These are phyloP conservation scores for Limanda limanda DNA, from an alignment of 2,113 vertebrate genomes.

Conservation along the genomic window DNA sequence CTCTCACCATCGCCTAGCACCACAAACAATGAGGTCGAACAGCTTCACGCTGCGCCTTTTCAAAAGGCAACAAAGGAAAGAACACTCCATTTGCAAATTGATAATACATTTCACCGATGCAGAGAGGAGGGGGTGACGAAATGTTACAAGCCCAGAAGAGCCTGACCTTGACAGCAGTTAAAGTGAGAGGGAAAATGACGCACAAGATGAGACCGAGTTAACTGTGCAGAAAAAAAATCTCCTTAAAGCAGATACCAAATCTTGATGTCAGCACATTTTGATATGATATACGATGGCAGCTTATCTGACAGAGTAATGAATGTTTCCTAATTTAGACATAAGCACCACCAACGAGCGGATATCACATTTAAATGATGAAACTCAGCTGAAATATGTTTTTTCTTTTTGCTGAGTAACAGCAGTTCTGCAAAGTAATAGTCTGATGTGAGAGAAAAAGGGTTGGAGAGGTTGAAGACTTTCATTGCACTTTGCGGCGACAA, in stretches of 20 bases:
- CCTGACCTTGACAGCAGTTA: constrained; percentile 4
- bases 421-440: constrained; percentile 13
- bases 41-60: not conserved
- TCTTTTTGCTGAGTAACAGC: constrained; percentile 6
- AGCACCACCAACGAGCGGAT: not conserved
- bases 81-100: not conserved
- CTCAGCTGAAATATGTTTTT: not conserved
- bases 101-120: not conserved
- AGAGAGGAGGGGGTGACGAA: not conserved
- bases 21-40: not conserved
- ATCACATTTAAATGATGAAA: not conserved
- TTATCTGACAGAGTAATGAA: not conserved
- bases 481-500: not conserved
- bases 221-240: not conserved
- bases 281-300: not conserved
- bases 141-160: not conserved
- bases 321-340: not conserved
- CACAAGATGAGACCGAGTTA: not conserved
- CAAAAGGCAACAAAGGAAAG: not conserved
- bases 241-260: not conserved
- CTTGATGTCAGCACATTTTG: not conserved
- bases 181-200: not conserved
- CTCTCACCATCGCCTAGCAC: not conserved
- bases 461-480: not conserved
- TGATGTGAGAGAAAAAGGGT: not conserved